Percentiles rank a stretch among this genome's conserved stretches.
These are phyloP conservation scores for Macaria notata DNA, from an alignment of 2,888 invertebrate genomes.

Conservation along the genomic window DNA sequence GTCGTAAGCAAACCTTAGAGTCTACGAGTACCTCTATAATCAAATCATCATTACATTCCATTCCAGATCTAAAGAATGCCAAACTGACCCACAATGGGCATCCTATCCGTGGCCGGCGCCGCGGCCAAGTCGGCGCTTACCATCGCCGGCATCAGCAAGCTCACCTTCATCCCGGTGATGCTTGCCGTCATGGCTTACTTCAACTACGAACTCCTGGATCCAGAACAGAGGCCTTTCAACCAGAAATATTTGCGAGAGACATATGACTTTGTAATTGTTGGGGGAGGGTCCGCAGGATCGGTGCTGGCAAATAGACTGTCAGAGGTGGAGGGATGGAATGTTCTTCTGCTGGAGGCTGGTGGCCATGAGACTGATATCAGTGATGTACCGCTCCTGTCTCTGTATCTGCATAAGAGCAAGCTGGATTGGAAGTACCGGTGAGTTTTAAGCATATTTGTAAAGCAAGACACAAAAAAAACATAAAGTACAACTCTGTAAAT, in stretches of 20 bases:
- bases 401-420: conserved; percentile 94
- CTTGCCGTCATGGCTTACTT: conserved; percentile 90
- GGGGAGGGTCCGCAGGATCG: conserved; percentile 92
- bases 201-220: conserved; percentile 92
- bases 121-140: conserved; percentile 88
- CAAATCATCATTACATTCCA: conserved; percentile 4
- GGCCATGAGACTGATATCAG: conserved; percentile 94
- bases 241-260: conserved; percentile 84
- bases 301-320: conserved; percentile 91
- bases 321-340: conserved; percentile 89
- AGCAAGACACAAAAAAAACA: too few species aligned
- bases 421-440: conserved; percentile 95
- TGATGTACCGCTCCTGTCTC: conserved; percentile 92
- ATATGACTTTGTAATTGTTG: conserved; percentile 92
- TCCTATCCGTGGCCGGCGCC: conserved; percentile 77
- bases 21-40: neutral
- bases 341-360: conserved; percentile 91
- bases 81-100: conserved; percentile 57
- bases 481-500: too few species aligned
- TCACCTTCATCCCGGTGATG: conserved; percentile 88
- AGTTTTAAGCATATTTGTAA: conserved; percentile 26
- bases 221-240: conserved; percentile 90
- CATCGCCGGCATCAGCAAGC: conserved; percentile 87
- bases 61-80: conserved; percentile 48
- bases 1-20: too few species aligned